A percentile compares a stretch with the other conserved stretches of the same genome.
Evolutionary conservation across 2,113 vertebrate species (phyloP).

Genomic region (Perca fluviatilis): DNA sequence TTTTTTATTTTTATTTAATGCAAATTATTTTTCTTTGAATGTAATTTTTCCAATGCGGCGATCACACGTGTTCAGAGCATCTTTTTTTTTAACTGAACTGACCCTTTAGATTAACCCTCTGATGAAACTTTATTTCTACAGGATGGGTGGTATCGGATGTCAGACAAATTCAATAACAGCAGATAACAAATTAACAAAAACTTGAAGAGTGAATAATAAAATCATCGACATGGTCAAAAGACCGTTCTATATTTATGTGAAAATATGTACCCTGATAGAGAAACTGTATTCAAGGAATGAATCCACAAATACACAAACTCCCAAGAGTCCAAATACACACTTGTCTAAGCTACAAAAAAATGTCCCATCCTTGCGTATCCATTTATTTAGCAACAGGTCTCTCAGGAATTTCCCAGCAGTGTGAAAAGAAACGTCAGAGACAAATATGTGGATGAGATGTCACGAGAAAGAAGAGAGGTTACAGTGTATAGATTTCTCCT

Average conservation of each 20-base stretch:
- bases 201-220: neutral
- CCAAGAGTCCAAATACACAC: neutral
- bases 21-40: too few species aligned
- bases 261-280: neutral
- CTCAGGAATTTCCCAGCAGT: constrained; percentile 52
- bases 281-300: neutral
- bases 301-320: neutral
- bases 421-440: constrained; percentile 52
- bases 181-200: neutral
- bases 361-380: neutral
- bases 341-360: constrained; percentile 5
- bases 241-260: neutral
- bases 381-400: constrained; percentile 53
- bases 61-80: too few species aligned
- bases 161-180: neutral
- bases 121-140: neutral
- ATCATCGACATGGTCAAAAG: neutral
- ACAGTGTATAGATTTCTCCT: constrained; percentile 52
- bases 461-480: constrained; percentile 51
- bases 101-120: neutral
- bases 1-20: too few species aligned
- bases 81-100: too few species aligned
- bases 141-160: neutral
- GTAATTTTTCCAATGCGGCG: too few species aligned
- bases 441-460: constrained; percentile 52